A percentile compares a stretch with the other conserved stretches of the same genome.
Evolutionary conservation across 2,113 vertebrate species (phyloP).

Genomic region (Hiodon alosoides): DNA sequence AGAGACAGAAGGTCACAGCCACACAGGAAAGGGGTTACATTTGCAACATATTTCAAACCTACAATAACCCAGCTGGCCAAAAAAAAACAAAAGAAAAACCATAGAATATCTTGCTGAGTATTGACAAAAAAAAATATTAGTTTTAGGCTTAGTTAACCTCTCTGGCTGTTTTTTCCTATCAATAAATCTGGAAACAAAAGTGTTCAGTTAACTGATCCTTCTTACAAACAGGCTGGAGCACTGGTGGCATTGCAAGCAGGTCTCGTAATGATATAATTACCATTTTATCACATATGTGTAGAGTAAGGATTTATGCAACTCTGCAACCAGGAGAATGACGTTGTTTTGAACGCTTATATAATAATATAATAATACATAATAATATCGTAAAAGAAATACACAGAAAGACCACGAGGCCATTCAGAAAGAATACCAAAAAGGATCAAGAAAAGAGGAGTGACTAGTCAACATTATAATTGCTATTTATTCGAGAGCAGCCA

Average conservation of each 20-base stretch:
- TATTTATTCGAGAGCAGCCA: background rate
- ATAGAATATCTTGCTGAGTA: background rate
- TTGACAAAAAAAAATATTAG: background rate
- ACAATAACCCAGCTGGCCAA: background rate
- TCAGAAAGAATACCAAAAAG: background rate
- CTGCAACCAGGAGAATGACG: background rate
- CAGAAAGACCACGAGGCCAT: background rate
- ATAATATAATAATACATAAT: background rate
- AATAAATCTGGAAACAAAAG: background rate
- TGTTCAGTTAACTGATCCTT: background rate
- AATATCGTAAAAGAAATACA: background rate
- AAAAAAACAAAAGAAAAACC: background rate
- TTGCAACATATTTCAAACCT: slow-evolving; percentile 1
- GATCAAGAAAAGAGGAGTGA: background rate
- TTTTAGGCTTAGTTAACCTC: background rate
- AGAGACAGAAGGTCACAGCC: background rate
- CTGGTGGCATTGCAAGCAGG: no score
- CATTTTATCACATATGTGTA: background rate
- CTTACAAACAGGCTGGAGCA: no score
- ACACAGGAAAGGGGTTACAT: background rate
- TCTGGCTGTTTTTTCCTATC: background rate
- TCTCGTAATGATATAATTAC: no score
- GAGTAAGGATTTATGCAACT: no score
- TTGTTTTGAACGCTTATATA: no score
- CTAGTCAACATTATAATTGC: no score